Percentiles rank a stretch among this genome's conserved stretches.
phyloP scores from a whole-genome alignment of 2,797 vertebrate species.

The Jordanella pulchra region DNA sequence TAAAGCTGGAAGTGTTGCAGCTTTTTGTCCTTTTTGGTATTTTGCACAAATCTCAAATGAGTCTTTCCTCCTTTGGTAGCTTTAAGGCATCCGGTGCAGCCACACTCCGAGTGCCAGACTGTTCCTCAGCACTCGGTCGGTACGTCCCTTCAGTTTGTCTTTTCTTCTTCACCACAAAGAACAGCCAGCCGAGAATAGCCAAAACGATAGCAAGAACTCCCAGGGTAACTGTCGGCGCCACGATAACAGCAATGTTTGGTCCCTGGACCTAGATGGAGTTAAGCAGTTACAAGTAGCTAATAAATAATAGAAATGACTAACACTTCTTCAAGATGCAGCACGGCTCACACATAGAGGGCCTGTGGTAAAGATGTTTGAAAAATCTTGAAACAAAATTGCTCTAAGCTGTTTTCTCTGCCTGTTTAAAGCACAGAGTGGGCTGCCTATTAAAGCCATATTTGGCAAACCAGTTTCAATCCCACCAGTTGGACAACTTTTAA shows the following conservation, averaged over 20 bases:
- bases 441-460: neutral
- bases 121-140: slow-evolving; percentile 88
- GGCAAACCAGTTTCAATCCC: neutral
- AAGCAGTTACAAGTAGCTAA: neutral
- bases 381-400: too few relatives aligned
- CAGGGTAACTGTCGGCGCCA: slow-evolving; percentile 83
- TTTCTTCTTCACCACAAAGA: slow-evolving; percentile 87
- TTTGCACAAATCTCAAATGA: slow-evolving; percentile 79
- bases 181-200: slow-evolving; percentile 73
- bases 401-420: too few relatives aligned
- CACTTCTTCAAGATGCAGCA: neutral
- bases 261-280: slow-evolving; percentile 48
- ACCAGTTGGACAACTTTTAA: neutral
- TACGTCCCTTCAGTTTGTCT: slow-evolving; percentile 93
- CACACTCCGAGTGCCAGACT: slow-evolving; percentile 79
- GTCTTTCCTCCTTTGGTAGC: slow-evolving; percentile 90
- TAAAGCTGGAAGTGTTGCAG: neutral
- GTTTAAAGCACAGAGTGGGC: too few relatives aligned
- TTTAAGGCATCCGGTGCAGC: slow-evolving; percentile 82
- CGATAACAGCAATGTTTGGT: slow-evolving; percentile 79
- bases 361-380: too few relatives aligned
- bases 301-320: neutral
- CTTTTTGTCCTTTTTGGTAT: neutral
- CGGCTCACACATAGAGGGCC: too few relatives aligned
- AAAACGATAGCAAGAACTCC: slow-evolving; percentile 73